Percentiles rank a stretch among this genome's conserved stretches.
Evolutionary conservation across 1,140 invertebrate species (phyloP).

Genomic region (Zelostemma sp.): DNA sequence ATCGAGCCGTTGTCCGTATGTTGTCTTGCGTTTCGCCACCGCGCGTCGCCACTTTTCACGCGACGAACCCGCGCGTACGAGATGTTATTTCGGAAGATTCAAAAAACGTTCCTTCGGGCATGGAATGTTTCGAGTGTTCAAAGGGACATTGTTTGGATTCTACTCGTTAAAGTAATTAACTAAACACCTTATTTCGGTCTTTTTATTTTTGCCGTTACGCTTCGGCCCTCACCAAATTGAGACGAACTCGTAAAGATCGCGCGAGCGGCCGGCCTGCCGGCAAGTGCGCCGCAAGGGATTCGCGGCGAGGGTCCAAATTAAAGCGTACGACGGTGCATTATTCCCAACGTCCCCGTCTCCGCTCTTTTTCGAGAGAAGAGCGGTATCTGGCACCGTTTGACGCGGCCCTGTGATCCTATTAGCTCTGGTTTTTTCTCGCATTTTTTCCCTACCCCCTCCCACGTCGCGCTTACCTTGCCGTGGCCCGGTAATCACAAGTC

Average conservation of each 20-base stretch:
- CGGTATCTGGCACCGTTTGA: constrained; percentile 64
- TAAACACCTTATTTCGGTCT: constrained; percentile 43
- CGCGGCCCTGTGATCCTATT: constrained; percentile 62
- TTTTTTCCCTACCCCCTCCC: constrained; percentile 39
- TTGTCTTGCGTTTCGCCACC: constrained; percentile 4
- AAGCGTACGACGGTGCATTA: constrained; percentile 49
- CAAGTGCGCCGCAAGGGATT: constrained; percentile 25
- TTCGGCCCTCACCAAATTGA: constrained; percentile 39
- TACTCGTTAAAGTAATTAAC: constrained; percentile 47
- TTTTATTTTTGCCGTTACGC: constrained; percentile 43
- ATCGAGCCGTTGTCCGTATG: constrained; percentile 36
- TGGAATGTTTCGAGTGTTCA: constrained; percentile 8
- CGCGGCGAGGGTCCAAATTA: constrained; percentile 40
- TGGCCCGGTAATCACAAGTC: constrained; percentile 14
- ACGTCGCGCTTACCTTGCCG: constrained; percentile 28
- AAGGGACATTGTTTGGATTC: constrained; percentile 26
- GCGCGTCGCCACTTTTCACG: not conserved
- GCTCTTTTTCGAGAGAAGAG: constrained; percentile 43
- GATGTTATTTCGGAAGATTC: no score
- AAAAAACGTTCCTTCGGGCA: no score
- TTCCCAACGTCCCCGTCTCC: constrained; percentile 34
- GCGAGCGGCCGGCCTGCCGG: constrained; percentile 8
- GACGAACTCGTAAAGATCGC: constrained; percentile 49
- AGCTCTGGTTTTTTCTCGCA: constrained; percentile 61
- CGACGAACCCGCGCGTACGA: not conserved